Conservation (phyloP, 2,113 vertebrate species). For the Festucalex cinctus region DNA sequence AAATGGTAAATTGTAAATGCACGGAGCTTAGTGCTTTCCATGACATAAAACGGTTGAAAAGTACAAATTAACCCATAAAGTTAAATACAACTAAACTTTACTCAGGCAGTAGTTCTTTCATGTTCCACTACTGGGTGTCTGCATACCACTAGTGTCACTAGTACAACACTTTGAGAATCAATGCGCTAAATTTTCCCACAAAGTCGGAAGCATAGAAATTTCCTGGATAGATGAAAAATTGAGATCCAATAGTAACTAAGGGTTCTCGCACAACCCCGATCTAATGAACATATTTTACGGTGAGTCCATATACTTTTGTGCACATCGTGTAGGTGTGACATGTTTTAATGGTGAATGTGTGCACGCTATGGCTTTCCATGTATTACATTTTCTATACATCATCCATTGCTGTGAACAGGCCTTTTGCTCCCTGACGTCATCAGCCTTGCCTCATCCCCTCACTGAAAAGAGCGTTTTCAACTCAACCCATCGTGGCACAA, state of each 20-base stretch:
- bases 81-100: background rate
- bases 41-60: too few species aligned
- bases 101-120: background rate
- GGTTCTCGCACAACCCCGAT: too few species aligned
- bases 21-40: too few species aligned
- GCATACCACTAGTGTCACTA: too few species aligned
- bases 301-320: too few species aligned
- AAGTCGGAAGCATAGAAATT: too few species aligned
- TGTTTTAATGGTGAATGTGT: background rate
- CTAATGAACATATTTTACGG: too few species aligned
- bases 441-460: conserved; percentile 27
- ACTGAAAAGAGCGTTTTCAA: conserved; percentile 20
- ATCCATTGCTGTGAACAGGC: conserved; percentile 22
- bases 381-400: conserved; percentile 47
- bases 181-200: background rate
- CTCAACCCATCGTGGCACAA: background rate
- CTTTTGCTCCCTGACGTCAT: conserved; percentile 26
- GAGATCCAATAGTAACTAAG: too few species aligned
- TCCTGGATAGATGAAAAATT: too few species aligned
- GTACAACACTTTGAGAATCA: background rate
- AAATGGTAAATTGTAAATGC: too few species aligned
- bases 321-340: too few species aligned
- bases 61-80: background rate
- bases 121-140: too few species aligned
- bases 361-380: conserved; percentile 17